phyloP scores from a whole-genome alignment of 2,797 vertebrate genomes.

The Tamandua tetradactyla region DNA sequence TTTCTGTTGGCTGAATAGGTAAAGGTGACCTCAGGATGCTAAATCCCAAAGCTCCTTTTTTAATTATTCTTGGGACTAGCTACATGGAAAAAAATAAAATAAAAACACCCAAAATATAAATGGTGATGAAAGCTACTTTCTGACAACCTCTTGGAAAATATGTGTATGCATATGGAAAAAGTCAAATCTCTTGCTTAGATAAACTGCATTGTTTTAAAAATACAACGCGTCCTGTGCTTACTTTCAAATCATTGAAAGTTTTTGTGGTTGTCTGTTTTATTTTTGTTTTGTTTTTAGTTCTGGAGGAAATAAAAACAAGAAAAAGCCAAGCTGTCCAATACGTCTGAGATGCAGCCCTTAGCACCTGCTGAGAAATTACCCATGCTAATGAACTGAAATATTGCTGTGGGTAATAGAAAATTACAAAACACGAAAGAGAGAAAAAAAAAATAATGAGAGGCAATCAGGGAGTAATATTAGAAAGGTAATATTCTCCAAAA shows the following conservation, averaged over 20 bases:
- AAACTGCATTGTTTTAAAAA: not conserved
- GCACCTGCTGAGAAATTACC: not conserved
- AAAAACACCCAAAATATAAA: not conserved
- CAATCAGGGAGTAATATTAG: not conserved
- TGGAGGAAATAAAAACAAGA: conserved; percentile 21
- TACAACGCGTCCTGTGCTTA: not conserved
- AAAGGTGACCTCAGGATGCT: conserved; percentile 20
- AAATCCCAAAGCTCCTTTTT: not conserved
- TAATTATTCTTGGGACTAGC: not conserved
- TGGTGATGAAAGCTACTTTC: not conserved
- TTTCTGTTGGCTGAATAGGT: not conserved
- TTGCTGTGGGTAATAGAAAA: not conserved
- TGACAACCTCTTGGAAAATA: not conserved
- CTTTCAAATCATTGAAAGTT: conserved; percentile 20
- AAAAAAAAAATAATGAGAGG: not conserved
- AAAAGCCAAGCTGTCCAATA: not conserved
- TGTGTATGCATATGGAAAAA: not conserved
- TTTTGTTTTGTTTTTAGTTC: not conserved
- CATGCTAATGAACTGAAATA: conserved; percentile 12
- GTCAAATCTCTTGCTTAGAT: conserved; percentile 27
- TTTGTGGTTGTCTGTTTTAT: not conserved
- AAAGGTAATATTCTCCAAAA: not conserved
- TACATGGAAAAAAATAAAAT: not conserved
- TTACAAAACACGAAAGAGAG: not conserved
- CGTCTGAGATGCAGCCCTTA: not conserved